Percentiles rank a stretch among this genome's conserved stretches.
Evolutionary conservation across 2,888 invertebrate species (phyloP).

Genomic region (Torymus texanus): DNA sequence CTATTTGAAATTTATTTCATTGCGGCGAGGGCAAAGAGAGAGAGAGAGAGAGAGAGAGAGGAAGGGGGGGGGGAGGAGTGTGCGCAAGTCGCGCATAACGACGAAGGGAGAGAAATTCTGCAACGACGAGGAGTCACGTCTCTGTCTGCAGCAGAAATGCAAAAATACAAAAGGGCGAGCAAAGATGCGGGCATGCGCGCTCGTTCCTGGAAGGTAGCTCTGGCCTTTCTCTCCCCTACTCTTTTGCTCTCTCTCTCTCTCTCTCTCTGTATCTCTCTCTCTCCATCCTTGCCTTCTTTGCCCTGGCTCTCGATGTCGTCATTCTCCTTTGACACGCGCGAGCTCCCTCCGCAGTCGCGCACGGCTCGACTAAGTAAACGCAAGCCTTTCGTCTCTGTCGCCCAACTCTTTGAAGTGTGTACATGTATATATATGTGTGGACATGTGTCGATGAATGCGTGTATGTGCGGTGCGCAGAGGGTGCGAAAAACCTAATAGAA

Average conservation of each 20-base stretch:
- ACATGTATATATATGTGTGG: neutral
- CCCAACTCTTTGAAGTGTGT: slow-evolving; percentile 14
- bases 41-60: neutral
- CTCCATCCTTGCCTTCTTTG: slow-evolving; percentile 22
- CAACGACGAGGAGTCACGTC: slow-evolving; percentile 5
- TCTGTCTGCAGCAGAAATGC: neutral
- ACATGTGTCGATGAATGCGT: too few relatives aligned
- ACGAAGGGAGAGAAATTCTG: slow-evolving; percentile 25
- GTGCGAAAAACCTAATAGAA: too few relatives aligned
- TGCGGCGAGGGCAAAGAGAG: slow-evolving; percentile 21
- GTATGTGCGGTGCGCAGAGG: too few relatives aligned
- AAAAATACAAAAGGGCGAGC: neutral
- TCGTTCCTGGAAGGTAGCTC: neutral
- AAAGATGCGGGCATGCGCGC: slow-evolving; percentile 7
- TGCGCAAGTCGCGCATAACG: slow-evolving; percentile 19
- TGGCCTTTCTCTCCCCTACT: neutral
- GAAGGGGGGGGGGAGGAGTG: neutral
- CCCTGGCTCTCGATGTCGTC: slow-evolving; percentile 1
- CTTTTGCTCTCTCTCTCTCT: neutral
- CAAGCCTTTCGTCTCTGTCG: neutral
- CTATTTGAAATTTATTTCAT: slow-evolving; percentile 51
- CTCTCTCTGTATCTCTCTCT: neutral
- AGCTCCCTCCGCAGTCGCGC: neutral
- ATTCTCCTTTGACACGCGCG: slow-evolving; percentile 30
- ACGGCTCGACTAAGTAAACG: slow-evolving; percentile 25